Evolutionary conservation across 2,113 vertebrate species (phyloP).

Genomic region (Conger conger): DNA sequence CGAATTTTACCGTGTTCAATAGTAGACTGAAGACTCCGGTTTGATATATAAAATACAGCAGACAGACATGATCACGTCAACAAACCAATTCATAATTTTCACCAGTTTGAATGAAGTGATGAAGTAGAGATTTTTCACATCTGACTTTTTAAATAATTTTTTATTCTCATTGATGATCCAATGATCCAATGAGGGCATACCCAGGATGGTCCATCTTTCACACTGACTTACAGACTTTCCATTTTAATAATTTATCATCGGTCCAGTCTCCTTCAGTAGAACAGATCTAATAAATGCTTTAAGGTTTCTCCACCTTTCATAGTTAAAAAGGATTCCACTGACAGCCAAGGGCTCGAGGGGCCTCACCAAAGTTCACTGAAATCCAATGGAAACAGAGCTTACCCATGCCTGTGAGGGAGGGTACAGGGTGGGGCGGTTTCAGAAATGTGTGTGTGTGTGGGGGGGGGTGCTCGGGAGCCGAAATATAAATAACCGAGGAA

Average conservation of each 20-base stretch:
- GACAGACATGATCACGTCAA: no score
- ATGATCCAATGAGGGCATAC: not conserved
- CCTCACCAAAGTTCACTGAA: slow-evolving; percentile 79
- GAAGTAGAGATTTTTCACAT: no score
- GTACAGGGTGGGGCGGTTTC: slow-evolving; percentile 11
- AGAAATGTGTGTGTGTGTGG: not conserved
- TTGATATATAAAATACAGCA: no score
- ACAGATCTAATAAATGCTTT: slow-evolving; percentile 74
- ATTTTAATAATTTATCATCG: slow-evolving; percentile 70
- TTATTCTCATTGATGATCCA: no score
- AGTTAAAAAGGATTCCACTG: slow-evolving; percentile 83
- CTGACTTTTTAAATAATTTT: no score
- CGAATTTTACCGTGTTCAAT: no score
- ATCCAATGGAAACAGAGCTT: slow-evolving; percentile 84
- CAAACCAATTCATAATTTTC: no score
- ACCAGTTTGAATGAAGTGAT: no score
- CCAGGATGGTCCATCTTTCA: not conserved
- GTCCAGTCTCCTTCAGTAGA: slow-evolving; percentile 70
- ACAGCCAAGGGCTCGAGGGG: slow-evolving; percentile 79
- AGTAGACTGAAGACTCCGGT: no score
- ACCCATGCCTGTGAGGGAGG: slow-evolving; percentile 62
- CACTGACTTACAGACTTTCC: slow-evolving; percentile 33
- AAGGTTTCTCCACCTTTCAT: slow-evolving; percentile 75
- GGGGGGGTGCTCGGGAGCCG: slow-evolving; percentile 32
- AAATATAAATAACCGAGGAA: slow-evolving; percentile 56